Conservation (phyloP, 1,140 invertebrate species). For the Sitophilus oryzae region DNA sequence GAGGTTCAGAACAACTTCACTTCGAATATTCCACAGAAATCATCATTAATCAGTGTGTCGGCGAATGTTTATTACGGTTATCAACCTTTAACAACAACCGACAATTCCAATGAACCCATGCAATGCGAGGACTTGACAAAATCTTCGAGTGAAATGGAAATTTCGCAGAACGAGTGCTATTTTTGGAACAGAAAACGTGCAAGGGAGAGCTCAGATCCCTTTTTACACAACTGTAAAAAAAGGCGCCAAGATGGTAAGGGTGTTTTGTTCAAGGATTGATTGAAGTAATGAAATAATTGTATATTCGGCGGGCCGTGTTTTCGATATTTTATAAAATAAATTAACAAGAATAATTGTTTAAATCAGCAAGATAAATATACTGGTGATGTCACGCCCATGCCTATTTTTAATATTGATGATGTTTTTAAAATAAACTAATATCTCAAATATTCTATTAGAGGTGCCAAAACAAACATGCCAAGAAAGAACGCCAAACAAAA, state of each 20-base stretch:
- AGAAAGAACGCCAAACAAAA: conserved; percentile 3
- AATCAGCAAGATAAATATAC: conserved; percentile 5
- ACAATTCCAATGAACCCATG: conserved; percentile 11
- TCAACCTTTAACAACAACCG: conserved; percentile 20
- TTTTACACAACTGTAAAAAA: conserved; percentile 26
- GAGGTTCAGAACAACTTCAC: background rate
- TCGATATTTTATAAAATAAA: background rate
- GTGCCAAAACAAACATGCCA: background rate
- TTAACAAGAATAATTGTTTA: too few relatives aligned
- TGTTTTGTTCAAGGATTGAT: background rate
- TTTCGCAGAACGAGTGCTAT: conserved; percentile 7
- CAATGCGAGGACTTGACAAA: conserved; percentile 6
- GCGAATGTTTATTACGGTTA: conserved; percentile 38
- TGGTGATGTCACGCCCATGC: background rate
- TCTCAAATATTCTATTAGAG: conserved; percentile 8
- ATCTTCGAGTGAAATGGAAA: conserved; percentile 20
- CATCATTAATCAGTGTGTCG: conserved; percentile 15
- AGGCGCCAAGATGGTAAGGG: conserved; percentile 34
- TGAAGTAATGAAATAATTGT: background rate
- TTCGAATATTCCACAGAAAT: background rate
- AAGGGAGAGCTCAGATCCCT: conserved; percentile 14
- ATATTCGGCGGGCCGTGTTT: background rate
- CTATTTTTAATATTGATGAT: background rate
- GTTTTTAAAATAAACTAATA: conserved; percentile 26
- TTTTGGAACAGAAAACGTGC: conserved; percentile 27